Conservation (phyloP, 2,113 vertebrate genomes). For the Motacilla tschutschensis region DNA sequence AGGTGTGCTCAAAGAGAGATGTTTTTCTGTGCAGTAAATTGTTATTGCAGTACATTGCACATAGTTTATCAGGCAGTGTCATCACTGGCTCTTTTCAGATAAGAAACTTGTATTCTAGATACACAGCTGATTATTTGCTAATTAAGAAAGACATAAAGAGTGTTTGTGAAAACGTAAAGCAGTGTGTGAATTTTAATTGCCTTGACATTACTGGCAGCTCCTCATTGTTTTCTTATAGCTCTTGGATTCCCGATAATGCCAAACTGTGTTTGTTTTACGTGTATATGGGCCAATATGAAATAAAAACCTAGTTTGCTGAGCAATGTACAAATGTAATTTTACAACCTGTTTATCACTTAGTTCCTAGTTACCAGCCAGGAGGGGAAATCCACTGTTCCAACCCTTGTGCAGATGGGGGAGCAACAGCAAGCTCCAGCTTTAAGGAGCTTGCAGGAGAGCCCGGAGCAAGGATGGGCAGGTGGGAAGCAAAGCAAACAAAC, state of each 20-base stretch:
- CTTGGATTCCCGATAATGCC: not conserved
- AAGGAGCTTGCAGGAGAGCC: not conserved
- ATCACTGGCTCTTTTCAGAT: not conserved
- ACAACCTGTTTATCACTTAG: not conserved
- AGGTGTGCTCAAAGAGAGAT: not conserved
- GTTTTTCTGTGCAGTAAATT: not conserved
- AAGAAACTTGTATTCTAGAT: conserved; percentile 13
- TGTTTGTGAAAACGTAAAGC: conserved; percentile 17
- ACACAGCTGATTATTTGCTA: conserved; percentile 22
- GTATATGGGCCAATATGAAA: not conserved
- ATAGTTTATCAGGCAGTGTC: not conserved
- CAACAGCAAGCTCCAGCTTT: not conserved
- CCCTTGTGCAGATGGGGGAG: not conserved
- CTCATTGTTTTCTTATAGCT: conserved; percentile 8
- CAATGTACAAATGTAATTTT: conserved; percentile 8
- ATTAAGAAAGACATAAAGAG: not conserved
- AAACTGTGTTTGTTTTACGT: conserved; percentile 30
- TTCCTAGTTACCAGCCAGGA: not conserved
- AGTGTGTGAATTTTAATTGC: conserved; percentile 25
- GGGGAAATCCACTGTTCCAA: not conserved
- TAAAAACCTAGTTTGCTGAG: conserved; percentile 29
- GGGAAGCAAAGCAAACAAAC: not conserved
- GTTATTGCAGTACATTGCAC: not conserved
- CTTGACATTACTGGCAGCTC: not conserved
- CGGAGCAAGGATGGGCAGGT: accelerated